These are phyloP conservation scores for Periphyllus acericola DNA, from an alignment of 2,888 invertebrate species.

Conservation along the genomic window DNA sequence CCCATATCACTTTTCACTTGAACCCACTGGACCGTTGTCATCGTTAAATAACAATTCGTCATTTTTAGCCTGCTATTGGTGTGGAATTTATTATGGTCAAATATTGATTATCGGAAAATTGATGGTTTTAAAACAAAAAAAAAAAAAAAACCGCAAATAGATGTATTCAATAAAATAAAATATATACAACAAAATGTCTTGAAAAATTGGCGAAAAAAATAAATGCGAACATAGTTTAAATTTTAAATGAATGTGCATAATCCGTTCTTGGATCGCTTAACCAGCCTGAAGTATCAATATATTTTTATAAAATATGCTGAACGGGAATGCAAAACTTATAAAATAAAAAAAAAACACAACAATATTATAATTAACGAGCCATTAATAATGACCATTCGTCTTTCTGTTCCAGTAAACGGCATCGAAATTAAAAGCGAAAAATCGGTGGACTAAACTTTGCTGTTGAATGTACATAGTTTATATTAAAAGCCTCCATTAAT, in stretches of 20 bases:
- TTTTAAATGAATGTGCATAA: too few relatives aligned
- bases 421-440: neutral
- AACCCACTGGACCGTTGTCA: constrained; percentile 50
- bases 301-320: too few relatives aligned
- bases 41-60: constrained; percentile 58
- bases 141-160: neutral
- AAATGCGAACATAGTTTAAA: neutral
- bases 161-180: constrained; percentile 16
- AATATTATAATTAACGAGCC: too few relatives aligned
- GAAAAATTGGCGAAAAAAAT: neutral
- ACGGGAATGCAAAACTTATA: too few relatives aligned
- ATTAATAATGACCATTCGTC: too few relatives aligned
- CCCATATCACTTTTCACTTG: constrained; percentile 44
- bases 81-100: constrained; percentile 53
- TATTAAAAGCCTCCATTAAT: neutral
- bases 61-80: constrained; percentile 41
- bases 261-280: too few relatives aligned
- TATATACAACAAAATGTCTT: neutral
- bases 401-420: too few relatives aligned
- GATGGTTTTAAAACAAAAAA: constrained; percentile 25
- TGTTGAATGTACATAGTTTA: neutral
- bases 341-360: too few relatives aligned
- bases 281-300: too few relatives aligned
- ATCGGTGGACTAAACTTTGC: neutral
- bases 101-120: constrained; percentile 49